Base-by-base conservation (phyloP, 2,113 vertebrate species). In the Melanerpes formicivorus region DNA sequence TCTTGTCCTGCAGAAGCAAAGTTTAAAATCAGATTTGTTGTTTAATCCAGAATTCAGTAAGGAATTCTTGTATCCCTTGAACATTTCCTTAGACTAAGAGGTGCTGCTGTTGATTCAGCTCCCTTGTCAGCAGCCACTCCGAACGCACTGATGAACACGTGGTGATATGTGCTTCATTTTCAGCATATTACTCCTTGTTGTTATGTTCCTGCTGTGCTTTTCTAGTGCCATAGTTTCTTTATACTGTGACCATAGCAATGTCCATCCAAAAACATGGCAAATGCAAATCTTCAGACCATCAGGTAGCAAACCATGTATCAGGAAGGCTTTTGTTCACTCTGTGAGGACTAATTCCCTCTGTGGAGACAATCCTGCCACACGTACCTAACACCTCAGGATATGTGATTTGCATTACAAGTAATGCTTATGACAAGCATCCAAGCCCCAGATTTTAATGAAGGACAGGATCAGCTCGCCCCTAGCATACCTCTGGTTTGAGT, bases 401-500 rank as follows among this genome's bases (percentile, higher is more conserved):
- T 77, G 44, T 75, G 42, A 18, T 92, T 89, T 93, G 54, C 26
- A n/a, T 87, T 90, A 37, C 23, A 86, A 69, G 37, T 48, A 92
- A 78, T 76, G 66, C 48, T 94, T 90, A 83, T 56, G 74, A 40
- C 84, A 93, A 81, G 48, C 14, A 80, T 56, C 62, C 59, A 76
- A 87, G 94, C n/a, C 18, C 60, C n/a, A 83, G 2, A 62, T 10
- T 90, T 92, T 93, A 94, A 93, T 63, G 84, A 82, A 82, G 80
- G 69, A 65, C 70, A 80, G 52, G 72, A 94, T 76, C 44, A 58
- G 10, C 60, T 87, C 95, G 80, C 95, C 86, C 44, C 58, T 37
- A 80, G 90, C 59, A 15, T 50, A 42, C 22, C 78, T 90, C 60
- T 83, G 83, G 78, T 93, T 88, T 89, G 88, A 90, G 59, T 85